Base-by-base conservation (phyloP, 2,888 invertebrate genomes). In the Chalcis sispes region DNA sequence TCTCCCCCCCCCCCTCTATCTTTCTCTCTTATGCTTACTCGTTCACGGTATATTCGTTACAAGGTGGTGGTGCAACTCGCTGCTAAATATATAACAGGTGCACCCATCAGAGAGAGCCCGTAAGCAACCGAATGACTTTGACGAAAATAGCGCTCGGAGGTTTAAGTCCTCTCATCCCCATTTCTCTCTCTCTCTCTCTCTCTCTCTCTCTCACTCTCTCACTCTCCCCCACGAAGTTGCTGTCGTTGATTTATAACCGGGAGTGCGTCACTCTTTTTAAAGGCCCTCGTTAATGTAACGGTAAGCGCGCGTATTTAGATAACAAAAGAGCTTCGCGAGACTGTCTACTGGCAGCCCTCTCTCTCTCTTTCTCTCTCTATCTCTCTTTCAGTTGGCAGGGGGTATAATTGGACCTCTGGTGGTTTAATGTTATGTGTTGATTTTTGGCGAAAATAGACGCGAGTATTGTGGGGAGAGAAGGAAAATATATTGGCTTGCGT, bases 61-160 rank as follows among this genome's bases (percentile, higher is more conserved):
- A 83, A 83, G 83, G 82, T 83, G 80, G 81, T 79, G 81, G 18
- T 15, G 72, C 80, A 77, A 64, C 75, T 78, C n/a, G 42, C 46
- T 15, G 70, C 77, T 77, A 77, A 77, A 77, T 74, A 77, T 77
- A 74, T 74, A 77, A 72, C 71, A 77, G 74, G 74, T 74, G 77
- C 73, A 61, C 40, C 23, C 15, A 56, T 20, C n/a, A 4, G 27
- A 2, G 40, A 54, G 46, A 8, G 15, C 50, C 7, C 36, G 36
- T 7, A 10, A 36, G n/a, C n/a, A n/a, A n/a, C n/a, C n/a, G n/a
- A 36, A 36, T 36, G 36, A 36, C 36, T 36, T 29, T 25, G n/a
- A 70, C 77, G 42, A 67, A 77, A 77, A 77, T 77, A 77, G 71
- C 56, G 25, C 27, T 3, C 25, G 18, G 23, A 20, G 13, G 25